Base-by-base conservation (phyloP, 2,888 invertebrate genomes). In the Hecatera dysodea region DNA sequence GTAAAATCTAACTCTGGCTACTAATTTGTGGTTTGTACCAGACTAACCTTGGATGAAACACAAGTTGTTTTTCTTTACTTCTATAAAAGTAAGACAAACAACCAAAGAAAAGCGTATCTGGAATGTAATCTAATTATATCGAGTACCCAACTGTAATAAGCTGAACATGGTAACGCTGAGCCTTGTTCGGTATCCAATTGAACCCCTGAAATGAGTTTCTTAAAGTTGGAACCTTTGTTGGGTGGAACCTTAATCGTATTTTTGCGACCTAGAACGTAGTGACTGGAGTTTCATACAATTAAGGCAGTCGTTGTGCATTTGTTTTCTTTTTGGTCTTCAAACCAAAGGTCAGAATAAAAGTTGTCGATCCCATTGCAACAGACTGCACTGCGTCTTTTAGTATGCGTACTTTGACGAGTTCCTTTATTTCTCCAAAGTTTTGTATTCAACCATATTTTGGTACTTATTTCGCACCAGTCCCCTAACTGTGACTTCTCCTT, bases 111-210 rank as follows among this genome's bases (percentile, higher is more conserved):
- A 59, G 2, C 42, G 17, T 53, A 63, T 48, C 50, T 39, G 11
- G 39, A 61, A 63, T 42, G 53, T 74, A 71, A 81, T 71, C 55
- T 60, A 60, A 73, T 72, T 76, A 72, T 36, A 70, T 67, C 17
- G 46, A 66, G 60, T 59, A 53, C 29, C 56, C 42, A 57, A 64
- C 53, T 62, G 71, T 68, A 69, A 70, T 55, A 70, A 59, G 65
- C 72, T 68, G 56, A 50, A 48, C 33, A 57, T 50, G 22, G 70
- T 48, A 48, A 60, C 15, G 24, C 50, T 67, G 48, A 57, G 60
- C 64, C 70, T 73, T 62, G 44, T 73, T 70, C 27, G 50, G 56
- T 61, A 55, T 59, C 63, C 57, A 72, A 67, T 57, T 71, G 22
- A n/a, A 48, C 59, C 53, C 44, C 24, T 29, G 12, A 75, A 77